Conservation (phyloP, 2,113 vertebrate species). For the Semicossyphus pulcher region DNA sequence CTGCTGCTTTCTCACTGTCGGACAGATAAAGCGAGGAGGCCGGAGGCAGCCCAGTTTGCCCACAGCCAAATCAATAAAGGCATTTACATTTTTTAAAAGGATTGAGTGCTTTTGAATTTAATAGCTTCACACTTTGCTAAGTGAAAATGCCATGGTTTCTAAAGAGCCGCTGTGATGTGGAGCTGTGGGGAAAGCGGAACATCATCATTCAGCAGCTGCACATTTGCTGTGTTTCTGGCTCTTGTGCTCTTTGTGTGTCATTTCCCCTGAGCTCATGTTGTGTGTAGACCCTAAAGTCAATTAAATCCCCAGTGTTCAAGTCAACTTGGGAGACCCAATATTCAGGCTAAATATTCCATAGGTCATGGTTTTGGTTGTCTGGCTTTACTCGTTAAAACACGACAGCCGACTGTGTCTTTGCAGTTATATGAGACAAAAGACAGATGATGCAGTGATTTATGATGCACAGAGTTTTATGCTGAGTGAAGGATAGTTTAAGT, state of each 20-base stretch:
- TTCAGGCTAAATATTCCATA: background rate
- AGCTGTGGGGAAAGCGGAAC: background rate
- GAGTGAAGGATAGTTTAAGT: constrained; percentile 24
- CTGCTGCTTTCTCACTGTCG: constrained; percentile 17
- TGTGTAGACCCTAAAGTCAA: background rate
- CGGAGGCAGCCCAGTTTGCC: background rate
- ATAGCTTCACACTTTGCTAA: constrained; percentile 41
- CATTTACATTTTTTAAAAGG: constrained; percentile 57
- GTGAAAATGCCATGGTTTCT: constrained; percentile 16
- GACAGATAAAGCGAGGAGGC: constrained; percentile 22
- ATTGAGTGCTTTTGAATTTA: constrained; percentile 36
- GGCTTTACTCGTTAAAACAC: background rate
- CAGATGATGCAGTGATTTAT: constrained; percentile 22
- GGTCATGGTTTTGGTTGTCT: background rate
- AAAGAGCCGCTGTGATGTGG: background rate
- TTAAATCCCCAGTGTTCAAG: background rate
- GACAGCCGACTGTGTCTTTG: background rate
- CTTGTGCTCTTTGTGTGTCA: background rate
- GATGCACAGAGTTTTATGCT: background rate
- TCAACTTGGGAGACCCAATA: background rate
- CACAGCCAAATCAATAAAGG: constrained; percentile 41
- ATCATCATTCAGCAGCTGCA: background rate
- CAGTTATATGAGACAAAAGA: constrained; percentile 1
- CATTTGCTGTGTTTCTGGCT: background rate
- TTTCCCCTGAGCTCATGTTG: background rate